Base-by-base conservation (phyloP, 1,140 invertebrate species). In the Leptoteleia sp. region DNA sequence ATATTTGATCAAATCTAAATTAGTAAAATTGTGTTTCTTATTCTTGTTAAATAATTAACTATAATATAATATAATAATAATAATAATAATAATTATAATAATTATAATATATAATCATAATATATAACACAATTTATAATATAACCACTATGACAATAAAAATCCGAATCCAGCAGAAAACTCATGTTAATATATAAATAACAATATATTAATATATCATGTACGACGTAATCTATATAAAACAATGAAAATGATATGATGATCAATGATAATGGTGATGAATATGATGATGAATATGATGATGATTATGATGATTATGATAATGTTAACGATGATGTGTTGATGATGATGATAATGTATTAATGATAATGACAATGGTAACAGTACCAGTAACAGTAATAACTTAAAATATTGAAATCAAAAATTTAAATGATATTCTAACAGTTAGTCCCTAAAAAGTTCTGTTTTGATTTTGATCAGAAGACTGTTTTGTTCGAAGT, bases 81-180 rank as follows among this genome's bases (percentile, higher is more conserved):
- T 17, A 3, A 42, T 19, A n/a, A 57, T 54, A 22, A 37, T 54
- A n/a, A 31, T 29, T 8, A 15, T 37, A 17, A 19, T 33, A 50
- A 25, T 48, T 3, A 59, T n/a, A 33, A 33, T 45, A 29, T 13
- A 6, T 48, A 62, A 62, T 47, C 22, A 29, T 29, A 67, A 43
- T 57, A 22, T 50, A 40, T 48, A 57, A 55, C 68, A 62, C 40
- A 72, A 55, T 62, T 54, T 38, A 40, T 29, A 54, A 25, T 27
- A 52, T 48, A 57, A 55, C n/a, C 13, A 15, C 16, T 59, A 50
- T 59, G 29, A 31, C 11, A 40, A 50, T 50, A 38, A 70, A 71
- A 62, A 54, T 72, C 68, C 68, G 68, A 62, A 55, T 72, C 68
- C 57, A 72, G 68, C 68, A 72, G 68, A 72, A 62, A 72, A 62